These are phyloP conservation scores for Euleptes europaea DNA, from an alignment of 2,113 vertebrate genomes.

Conservation along the genomic window DNA sequence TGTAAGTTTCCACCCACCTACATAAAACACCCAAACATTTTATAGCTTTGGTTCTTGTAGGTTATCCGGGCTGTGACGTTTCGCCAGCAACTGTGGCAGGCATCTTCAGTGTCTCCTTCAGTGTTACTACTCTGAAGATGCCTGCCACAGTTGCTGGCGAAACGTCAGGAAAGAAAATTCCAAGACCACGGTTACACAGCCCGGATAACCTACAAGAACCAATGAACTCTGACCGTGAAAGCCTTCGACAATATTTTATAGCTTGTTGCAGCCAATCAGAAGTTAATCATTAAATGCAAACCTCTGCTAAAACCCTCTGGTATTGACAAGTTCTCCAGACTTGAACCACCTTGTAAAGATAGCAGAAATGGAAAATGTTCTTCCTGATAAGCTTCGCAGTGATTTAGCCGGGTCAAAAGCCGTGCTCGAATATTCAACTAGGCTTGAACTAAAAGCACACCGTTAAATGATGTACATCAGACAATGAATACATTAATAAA, in stretches of 20 bases:
- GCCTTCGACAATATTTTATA: background rate
- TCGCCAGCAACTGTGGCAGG: no score
- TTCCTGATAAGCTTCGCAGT: background rate
- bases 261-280: background rate
- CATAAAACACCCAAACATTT: background rate
- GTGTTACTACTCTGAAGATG: no score
- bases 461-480: no score
- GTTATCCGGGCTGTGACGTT: no score
- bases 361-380: background rate
- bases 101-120: no score
- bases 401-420: background rate
- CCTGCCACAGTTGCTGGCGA: no score
- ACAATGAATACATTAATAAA: background rate
- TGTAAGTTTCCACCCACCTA: background rate
- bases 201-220: no score
- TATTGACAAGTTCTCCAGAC: background rate
- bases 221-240: no score
- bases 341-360: background rate
- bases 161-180: no score
- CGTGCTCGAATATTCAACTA: background rate
- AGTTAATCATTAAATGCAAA: constrained; percentile 19
- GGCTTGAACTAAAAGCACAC: no score
- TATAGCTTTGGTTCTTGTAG: no score
- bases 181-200: no score
- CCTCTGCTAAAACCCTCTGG: background rate